Percentiles rank a stretch among this genome's conserved stretches.
Evolutionary conservation across 2,888 invertebrate species (phyloP).

Genomic region (Epinotia ramella): DNA sequence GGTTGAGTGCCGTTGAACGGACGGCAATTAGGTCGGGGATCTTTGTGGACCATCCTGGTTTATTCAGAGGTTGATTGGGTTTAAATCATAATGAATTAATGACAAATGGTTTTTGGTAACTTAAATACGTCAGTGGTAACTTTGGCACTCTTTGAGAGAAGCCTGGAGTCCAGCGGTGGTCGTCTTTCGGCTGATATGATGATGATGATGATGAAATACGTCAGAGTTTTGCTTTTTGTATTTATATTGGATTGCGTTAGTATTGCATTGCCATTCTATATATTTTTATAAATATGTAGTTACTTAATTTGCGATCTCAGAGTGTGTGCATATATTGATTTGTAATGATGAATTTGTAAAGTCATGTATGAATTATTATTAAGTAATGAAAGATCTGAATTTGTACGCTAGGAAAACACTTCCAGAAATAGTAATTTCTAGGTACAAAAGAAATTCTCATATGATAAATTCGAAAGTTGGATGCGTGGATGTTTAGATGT

Average conservation of each 20-base stretch:
- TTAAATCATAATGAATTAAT: neutral
- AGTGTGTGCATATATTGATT: neutral
- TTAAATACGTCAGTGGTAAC: too few relatives aligned
- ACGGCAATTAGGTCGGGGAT: conserved; percentile 75
- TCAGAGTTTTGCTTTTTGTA: neutral
- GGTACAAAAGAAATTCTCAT: too few relatives aligned
- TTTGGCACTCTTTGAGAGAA: too few relatives aligned
- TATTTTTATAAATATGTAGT: neutral
- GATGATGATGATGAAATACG: too few relatives aligned
- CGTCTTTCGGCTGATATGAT: too few relatives aligned
- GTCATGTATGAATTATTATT: neutral
- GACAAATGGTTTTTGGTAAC: too few relatives aligned
- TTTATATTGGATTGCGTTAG: neutral
- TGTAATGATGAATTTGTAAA: neutral
- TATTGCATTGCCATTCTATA: neutral
- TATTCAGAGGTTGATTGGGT: conserved; percentile 29
- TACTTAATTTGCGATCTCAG: too few relatives aligned
- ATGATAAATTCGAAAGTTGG: too few relatives aligned
- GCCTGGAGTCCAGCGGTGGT: too few relatives aligned
- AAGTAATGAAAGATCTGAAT: neutral
- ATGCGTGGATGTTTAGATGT: too few relatives aligned
- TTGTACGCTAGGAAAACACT: neutral
- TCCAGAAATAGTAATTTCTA: too few relatives aligned
- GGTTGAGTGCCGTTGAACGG: conserved; percentile 78
- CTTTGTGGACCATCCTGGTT: conserved; percentile 42